Conservation (phyloP, 1,140 invertebrate genomes). For the Microplitis mediator region DNA sequence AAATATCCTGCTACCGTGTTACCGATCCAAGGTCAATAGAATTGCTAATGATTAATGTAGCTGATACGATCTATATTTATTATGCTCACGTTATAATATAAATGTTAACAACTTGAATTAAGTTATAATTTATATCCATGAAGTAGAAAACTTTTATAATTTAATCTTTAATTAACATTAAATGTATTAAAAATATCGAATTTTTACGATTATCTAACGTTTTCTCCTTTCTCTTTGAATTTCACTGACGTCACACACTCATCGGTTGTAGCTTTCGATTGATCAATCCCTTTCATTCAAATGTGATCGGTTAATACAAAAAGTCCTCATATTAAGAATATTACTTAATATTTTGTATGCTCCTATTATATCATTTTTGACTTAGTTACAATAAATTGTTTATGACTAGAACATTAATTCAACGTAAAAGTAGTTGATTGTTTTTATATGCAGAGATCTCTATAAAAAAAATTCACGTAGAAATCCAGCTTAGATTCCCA, state of each 20-base stretch:
- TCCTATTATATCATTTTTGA: no score
- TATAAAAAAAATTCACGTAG: no score
- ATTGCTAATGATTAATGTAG: neutral
- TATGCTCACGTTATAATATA: neutral
- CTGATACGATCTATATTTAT: neutral
- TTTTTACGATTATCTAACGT: constrained; percentile 11
- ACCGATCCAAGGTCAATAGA: neutral
- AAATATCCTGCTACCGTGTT: neutral
- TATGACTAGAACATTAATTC: no score
- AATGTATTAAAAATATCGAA: neutral
- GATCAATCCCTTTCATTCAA: constrained; percentile 10
- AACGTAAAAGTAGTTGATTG: no score
- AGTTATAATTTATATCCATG: neutral
- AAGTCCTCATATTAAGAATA: no score
- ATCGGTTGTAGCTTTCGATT: constrained; percentile 3
- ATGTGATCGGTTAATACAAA: neutral
- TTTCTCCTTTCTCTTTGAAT: constrained; percentile 28
- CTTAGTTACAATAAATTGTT: no score
- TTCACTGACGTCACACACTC: constrained; percentile 22
- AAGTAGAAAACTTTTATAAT: neutral
- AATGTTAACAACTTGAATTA: neutral
- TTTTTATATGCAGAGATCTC: no score
- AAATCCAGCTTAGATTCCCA: no score
- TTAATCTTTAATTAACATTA: neutral
- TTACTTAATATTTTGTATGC: no score